Evolutionary conservation across 2,113 vertebrate genomes (phyloP).

Genomic region (Anoura caudifer): DNA sequence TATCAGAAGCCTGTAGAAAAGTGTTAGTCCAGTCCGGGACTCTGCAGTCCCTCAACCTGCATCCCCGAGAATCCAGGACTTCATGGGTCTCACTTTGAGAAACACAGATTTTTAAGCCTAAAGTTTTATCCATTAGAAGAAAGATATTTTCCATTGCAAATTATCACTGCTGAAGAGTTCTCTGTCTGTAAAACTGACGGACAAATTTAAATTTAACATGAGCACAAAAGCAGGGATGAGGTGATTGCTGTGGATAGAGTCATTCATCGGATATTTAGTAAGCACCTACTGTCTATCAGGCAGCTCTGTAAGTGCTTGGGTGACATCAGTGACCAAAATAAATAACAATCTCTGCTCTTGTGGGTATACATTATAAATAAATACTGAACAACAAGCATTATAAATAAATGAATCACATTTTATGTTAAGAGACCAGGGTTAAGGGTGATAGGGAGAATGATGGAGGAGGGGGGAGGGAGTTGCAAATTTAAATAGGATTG

Average conservation of each 20-base stretch:
- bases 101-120: neutral
- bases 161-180: neutral
- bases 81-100: neutral
- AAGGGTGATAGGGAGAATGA: neutral
- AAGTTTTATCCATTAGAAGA: neutral
- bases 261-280: neutral
- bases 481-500: neutral
- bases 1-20: neutral
- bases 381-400: neutral
- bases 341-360: neutral
- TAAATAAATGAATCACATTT: neutral
- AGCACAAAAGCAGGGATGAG: neutral
- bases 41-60: neutral
- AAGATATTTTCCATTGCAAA: neutral
- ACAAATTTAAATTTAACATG: neutral
- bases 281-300: neutral
- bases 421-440: neutral
- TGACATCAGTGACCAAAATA: neutral
- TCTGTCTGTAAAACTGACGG: slow-evolving; percentile 2
- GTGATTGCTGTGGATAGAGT: neutral
- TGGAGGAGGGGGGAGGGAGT: neutral
- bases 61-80: neutral
- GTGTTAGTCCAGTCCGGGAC: neutral
- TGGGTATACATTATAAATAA: neutral
- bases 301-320: neutral